Conservation (phyloP, 92 coral and sea anemone genomes). For the Zoanthus sansibaricus region DNA sequence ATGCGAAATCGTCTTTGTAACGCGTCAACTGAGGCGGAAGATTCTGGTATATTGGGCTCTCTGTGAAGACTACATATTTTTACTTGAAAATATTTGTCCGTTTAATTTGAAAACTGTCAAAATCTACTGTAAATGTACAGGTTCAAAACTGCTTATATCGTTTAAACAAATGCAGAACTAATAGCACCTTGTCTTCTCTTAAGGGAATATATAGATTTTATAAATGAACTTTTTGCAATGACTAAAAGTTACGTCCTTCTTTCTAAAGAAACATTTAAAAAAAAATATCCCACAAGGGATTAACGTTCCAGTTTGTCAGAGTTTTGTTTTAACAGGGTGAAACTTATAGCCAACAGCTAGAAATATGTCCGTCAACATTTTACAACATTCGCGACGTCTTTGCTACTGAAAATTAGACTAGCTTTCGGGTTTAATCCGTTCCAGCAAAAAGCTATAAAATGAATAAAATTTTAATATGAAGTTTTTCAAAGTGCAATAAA, state of each 20-base stretch:
- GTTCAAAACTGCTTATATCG: not conserved
- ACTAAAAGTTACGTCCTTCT: no score
- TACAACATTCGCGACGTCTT: not conserved
- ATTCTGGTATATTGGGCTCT: slow-evolving; percentile 19
- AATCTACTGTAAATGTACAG: not conserved
- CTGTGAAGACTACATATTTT: slow-evolving; percentile 1
- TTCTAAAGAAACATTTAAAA: no score
- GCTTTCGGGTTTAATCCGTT: not conserved
- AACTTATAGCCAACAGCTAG: no score
- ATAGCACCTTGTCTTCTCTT: not conserved
- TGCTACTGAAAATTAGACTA: not conserved
- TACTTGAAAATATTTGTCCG: not conserved
- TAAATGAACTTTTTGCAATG: not conserved
- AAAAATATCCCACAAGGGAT: no score
- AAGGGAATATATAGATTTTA: not conserved
- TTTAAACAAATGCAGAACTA: not conserved
- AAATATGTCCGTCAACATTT: not conserved
- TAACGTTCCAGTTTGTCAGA: no score
- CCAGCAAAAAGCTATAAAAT: not conserved
- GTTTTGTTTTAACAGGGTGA: no score
- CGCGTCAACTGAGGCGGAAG: not conserved
- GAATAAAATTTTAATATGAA: not conserved
- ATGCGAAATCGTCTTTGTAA: not conserved
- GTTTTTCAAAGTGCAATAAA: not conserved
- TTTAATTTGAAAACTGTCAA: not conserved